Evolutionary conservation across 1,140 invertebrate species (phyloP), one percentile per base, ranked within the genome.

Genomic region (Trichonephila clavipes): DNA sequence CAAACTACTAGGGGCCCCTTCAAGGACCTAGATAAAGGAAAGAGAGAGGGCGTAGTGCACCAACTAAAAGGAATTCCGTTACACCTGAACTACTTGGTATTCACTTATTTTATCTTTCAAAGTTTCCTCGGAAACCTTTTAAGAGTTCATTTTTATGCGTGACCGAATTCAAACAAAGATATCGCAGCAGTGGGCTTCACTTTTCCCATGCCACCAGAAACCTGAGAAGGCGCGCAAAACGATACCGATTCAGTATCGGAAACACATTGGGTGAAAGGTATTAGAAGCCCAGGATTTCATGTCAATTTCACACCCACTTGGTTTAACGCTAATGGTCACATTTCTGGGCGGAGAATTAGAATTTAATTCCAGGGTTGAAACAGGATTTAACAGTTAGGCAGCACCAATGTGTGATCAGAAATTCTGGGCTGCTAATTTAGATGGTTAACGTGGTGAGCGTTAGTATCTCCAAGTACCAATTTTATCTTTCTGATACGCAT

Each of bases 281-380:
- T 69, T 69, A 69, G 24, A 28, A 77, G 34, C 72, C 18, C 18
- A 19, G 72, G 34, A 8, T 28, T 34, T 34, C 72, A 77, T 40
- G 34, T 77, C 28, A 16, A 77, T 77, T 77, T 77, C 34, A 77
- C 72, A 40, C 72, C 72, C 72, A 77, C 34, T 77, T 77, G 72
- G 72, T 7, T 40, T 34, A 19, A 40, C 14, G 34, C 14, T 77
- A 40, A 28, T 40, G 72, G 28, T 40, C 28, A 34, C 16, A 34
- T 18, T 34, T 34, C 24, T 34, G 28, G 18, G 28, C 24, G 14
- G 16, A 3, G 7, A 34, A 28, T 34, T 34, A 16, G 28, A 34
- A 19, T 77, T 77, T 77, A 77, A 77, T 77, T 40, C 69, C 28
- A 18, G 72, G 28, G 72, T 18, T 18, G 34, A 34, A 24, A 7